A percentile compares a stretch with the other conserved stretches of the same genome.
Evolutionary conservation across 2,113 vertebrate species (phyloP).

Genomic region (Pogona vitticeps): DNA sequence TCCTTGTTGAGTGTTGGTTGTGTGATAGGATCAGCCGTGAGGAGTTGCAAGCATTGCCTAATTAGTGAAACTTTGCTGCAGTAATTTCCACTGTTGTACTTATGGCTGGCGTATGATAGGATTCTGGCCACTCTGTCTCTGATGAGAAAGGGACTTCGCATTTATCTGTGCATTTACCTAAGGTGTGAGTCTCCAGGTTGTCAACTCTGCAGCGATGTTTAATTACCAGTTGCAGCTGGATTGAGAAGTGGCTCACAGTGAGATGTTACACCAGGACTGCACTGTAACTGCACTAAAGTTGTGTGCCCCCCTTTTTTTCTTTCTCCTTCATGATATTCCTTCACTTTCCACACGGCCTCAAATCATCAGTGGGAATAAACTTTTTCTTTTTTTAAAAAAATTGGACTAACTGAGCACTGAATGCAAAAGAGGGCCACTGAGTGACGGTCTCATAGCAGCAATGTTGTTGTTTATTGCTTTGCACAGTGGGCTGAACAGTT

Average conservation of each 20-base stretch:
- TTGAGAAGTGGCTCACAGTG: not conserved
- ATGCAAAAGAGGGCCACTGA: not conserved
- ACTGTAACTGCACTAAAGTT: too few relatives aligned
- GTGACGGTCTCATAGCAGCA: not conserved
- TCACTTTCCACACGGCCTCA: not conserved
- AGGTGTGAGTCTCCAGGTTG: not conserved
- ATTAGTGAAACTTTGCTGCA: too few relatives aligned
- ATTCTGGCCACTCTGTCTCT: too few relatives aligned
- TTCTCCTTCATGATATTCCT: too few relatives aligned
- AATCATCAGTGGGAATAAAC: not conserved
- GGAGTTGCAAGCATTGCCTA: too few relatives aligned
- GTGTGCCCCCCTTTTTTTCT: not conserved
- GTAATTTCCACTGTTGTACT: too few relatives aligned
- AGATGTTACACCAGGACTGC: not conserved
- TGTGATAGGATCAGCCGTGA: too few relatives aligned
- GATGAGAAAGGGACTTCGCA: not conserved
- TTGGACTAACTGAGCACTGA: constrained; percentile 17
- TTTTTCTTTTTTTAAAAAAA: too few relatives aligned
- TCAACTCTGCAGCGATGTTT: too few relatives aligned
- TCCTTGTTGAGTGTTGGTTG: too few relatives aligned
- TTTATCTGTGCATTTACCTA: not conserved
- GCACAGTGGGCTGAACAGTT: not conserved
- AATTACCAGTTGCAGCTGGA: not conserved
- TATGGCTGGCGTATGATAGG: too few relatives aligned
- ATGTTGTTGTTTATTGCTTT: not conserved